phyloP scores from a whole-genome alignment of 2,888 invertebrate genomes.

The Parnassius orleans region DNA sequence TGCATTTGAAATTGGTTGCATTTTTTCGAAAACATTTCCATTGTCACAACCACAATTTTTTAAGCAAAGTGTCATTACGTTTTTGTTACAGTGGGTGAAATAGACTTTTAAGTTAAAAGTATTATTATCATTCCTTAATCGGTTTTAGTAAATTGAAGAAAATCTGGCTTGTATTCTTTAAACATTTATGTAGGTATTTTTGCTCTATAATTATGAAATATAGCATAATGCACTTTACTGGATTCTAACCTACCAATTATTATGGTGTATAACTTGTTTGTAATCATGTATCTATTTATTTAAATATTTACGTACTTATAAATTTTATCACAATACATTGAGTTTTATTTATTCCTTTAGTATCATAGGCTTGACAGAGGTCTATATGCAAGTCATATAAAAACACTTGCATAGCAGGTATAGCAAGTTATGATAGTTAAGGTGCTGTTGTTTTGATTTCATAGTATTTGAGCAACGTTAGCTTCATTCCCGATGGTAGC shows the following conservation, averaged over 20 bases:
- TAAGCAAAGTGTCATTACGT: background rate
- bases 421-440: too few relatives aligned
- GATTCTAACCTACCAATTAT: conserved; percentile 29
- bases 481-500: too few relatives aligned
- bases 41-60: conserved; percentile 14
- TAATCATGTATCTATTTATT: conserved; percentile 67
- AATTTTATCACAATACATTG: conserved; percentile 46
- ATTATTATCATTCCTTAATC: conserved; percentile 41
- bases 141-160: conserved; percentile 18
- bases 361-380: too few relatives aligned
- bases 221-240: conserved; percentile 25
- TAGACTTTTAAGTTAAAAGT: conserved; percentile 30
- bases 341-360: conserved; percentile 20
- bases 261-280: conserved; percentile 43
- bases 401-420: too few relatives aligned
- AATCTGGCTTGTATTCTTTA: conserved; percentile 11
- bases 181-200: conserved; percentile 34
- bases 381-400: too few relatives aligned
- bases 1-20: conserved; percentile 39
- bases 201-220: conserved; percentile 53
- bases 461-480: too few relatives aligned
- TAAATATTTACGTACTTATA: conserved; percentile 44
- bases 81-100: background rate
- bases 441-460: too few relatives aligned
- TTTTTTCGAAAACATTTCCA: conserved; percentile 35